Evolutionary conservation across 2,113 vertebrate genomes (phyloP), one percentile per base, ranked within the genome.

Genomic region (Todiramphus chloris): DNA sequence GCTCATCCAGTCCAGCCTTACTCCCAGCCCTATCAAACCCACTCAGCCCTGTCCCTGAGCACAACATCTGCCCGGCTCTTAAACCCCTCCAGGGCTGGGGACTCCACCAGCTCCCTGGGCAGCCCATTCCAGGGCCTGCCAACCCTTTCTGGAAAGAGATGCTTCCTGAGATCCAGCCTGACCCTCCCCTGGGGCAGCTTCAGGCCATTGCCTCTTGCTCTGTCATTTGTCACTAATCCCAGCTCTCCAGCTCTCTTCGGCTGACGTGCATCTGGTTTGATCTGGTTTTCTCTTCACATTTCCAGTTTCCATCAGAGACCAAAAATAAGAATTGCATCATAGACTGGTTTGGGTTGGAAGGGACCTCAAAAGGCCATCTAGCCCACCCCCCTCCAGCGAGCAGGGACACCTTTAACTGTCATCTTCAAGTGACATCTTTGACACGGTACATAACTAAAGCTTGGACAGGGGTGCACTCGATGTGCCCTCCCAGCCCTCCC

Each of bases 381-480:
- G 58, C 23, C 19, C 58, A 15, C n/a, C 13, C 25, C 21, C n/a
- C 58, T 60, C 20, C 58, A 60, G 58, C 23, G 33, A 60, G 58
- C 58, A 60, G 58, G 58, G 58, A 60, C 58, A 60, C 27, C 30
- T 31, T 31, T 7, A 31, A 31, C 55, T 56, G 24, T 53, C 51
- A 28, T 16, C 51, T 53, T 53, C 51, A 28, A 16, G 25, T 53
- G 51, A 14, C 51, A 8, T 58, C 56, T 28, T 24, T 16, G 20
- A 4, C 9, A 1, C 24, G 18, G 14, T 11, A 9, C 1, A 10
- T 8, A 31, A 56, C 41, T 77, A 39, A 33, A 60, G 44, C 37
- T 6, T 15, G 20, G 24, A 5, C 51, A 16, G 15, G 0, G 3
- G 1, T 19, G 51, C 27, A 0, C 3, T 58, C 25, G 19, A 16